Conservation (phyloP, 2,888 invertebrate species). For the Coecobrya sp. region DNA sequence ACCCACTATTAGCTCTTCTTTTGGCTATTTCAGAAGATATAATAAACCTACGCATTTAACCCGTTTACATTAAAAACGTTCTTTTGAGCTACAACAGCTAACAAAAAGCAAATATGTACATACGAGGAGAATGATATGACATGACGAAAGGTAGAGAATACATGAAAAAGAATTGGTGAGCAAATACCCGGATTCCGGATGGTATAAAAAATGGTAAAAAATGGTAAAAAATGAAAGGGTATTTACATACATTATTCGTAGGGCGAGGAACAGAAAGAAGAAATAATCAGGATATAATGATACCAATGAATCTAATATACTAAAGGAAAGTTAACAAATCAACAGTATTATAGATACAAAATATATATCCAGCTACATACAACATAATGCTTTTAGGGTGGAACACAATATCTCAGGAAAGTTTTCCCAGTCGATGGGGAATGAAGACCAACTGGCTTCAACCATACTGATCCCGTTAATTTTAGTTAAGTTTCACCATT, state of each 20-base stretch:
- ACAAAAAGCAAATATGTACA: constrained; percentile 35
- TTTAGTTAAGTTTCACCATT: constrained; percentile 55
- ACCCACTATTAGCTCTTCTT: not conserved
- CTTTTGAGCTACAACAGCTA: constrained; percentile 16
- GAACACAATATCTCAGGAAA: not conserved
- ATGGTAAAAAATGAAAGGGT: not conserved
- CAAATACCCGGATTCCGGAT: constrained; percentile 41
- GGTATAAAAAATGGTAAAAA: not conserved
- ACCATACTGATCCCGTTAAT: not conserved
- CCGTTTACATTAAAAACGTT: constrained; percentile 3
- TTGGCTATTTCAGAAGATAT: not conserved
- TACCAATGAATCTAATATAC: not conserved
- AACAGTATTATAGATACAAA: no score
- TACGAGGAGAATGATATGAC: not conserved
- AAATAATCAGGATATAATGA: constrained; percentile 9
- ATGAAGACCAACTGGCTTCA: not conserved
- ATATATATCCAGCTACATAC: not conserved
- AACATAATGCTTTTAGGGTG: not conserved
- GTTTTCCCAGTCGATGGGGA: not conserved
- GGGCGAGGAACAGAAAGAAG: not conserved
- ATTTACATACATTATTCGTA: not conserved
- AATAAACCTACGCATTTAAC: not conserved
- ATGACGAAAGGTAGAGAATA: not conserved
- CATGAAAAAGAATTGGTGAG: constrained; percentile 3
- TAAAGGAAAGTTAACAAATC: no score